Evolutionary conservation across 30 jellyfish, hydroid and myxozoan species (phyloP).

Genomic region (Turritopsis rubra): DNA sequence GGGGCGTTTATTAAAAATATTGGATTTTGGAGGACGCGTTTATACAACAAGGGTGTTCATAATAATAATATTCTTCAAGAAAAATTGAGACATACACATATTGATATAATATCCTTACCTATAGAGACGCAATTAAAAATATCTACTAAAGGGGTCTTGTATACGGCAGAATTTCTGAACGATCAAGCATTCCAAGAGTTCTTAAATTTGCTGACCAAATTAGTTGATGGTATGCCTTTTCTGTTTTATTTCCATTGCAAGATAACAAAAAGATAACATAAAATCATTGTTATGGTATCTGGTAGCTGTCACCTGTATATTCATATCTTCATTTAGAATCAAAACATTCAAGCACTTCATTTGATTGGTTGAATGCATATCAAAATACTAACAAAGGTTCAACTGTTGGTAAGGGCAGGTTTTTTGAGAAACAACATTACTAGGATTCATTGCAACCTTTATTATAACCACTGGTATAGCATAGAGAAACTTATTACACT

Average conservation of each 20-base stretch:
- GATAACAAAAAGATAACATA: background rate
- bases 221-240: background rate
- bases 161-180: background rate
- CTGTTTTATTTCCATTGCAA: background rate
- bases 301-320: too few relatives aligned
- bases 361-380: slow-evolving; percentile 32
- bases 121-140: background rate
- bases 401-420: background rate
- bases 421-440: too few relatives aligned
- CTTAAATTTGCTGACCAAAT: background rate
- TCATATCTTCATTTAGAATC: background rate
- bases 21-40: too few relatives aligned
- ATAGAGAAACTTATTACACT: too few relatives aligned
- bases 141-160: background rate
- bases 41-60: too few relatives aligned
- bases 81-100: too few relatives aligned
- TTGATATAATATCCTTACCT: too few relatives aligned
- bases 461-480: too few relatives aligned
- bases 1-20: too few relatives aligned
- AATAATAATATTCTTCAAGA: too few relatives aligned
- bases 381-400: background rate
- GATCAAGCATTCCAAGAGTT: background rate
- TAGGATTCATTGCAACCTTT: too few relatives aligned
- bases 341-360: background rate
- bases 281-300: background rate